A percentile compares a stretch with the other conserved stretches of the same genome.
Evolutionary conservation across 1,140 invertebrate species (phyloP).

Genomic region (Euwallacea similis): DNA sequence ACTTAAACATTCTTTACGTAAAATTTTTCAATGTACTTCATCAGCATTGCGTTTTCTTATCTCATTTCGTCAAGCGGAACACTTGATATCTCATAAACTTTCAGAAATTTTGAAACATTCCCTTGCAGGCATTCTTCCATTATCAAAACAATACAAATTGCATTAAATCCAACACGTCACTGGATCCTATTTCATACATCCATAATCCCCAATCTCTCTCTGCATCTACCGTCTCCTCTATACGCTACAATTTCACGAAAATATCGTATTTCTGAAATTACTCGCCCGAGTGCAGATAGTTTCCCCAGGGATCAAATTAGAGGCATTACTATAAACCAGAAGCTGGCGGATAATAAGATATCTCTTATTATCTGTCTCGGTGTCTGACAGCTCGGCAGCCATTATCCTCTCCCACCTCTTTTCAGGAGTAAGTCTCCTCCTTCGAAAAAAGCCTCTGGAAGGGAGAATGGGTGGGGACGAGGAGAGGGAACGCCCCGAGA

Average conservation of each 20-base stretch:
- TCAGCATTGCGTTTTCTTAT: too few species aligned
- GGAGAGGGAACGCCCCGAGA: background rate
- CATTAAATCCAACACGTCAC: background rate
- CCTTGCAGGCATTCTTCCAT: background rate
- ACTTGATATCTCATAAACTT: too few species aligned
- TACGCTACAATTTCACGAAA: conserved; percentile 23
- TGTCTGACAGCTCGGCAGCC: conserved; percentile 51
- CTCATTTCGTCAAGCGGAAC: too few species aligned
- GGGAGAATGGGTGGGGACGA: conserved; percentile 12
- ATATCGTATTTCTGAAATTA: conserved; percentile 33
- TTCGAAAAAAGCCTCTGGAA: conserved; percentile 11
- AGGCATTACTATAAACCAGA: conserved; percentile 51
- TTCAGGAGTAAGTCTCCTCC: conserved; percentile 41
- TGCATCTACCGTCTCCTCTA: background rate
- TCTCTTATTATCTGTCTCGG: conserved; percentile 53
- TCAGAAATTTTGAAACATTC: too few species aligned
- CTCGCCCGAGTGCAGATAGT: conserved; percentile 30
- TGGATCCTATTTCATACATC: background rate
- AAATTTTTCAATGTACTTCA: too few species aligned
- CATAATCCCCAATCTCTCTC: background rate
- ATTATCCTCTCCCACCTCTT: conserved; percentile 50
- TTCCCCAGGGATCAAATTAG: conserved; percentile 54
- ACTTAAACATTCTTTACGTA: too few species aligned
- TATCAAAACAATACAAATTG: background rate
- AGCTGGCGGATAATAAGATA: conserved; percentile 53